Base-by-base conservation (phyloP, 2,888 invertebrate genomes). In the Drosophila hamatofila region DNA sequence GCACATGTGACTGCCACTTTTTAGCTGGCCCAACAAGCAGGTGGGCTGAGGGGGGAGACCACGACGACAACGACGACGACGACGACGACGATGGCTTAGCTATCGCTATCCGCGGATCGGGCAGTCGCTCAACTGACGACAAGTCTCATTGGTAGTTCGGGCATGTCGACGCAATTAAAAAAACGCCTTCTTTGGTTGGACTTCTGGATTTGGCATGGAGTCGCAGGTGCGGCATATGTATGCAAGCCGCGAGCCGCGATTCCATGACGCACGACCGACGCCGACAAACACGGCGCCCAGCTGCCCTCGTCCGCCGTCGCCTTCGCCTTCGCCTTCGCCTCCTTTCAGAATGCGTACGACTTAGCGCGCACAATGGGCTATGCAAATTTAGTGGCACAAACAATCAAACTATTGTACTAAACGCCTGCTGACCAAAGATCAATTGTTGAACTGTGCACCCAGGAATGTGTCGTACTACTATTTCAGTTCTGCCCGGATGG, bases 121-220 rank as follows among this genome's bases (percentile, higher is more conserved):
- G 66, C 84, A 65, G 68, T 67, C 62, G 69, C 80, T 81, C 75
- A 75, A 73, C 68, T 70, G 74, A 79, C 69, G 72, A 75, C 88
- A 72, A 77, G 81, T 80, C 83, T 90, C 82, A 89, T 90, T 91
- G 89, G 80, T 78, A 91, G 90, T 91, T 80, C 75, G 80, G 71
- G 74, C 90, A 91, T 91, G 90, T 91, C 88, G 91, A 75, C 89
- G 91, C 90, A 91, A 91, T 91, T 91, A 91, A 91, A 90, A 89
- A 91, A 89, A 88, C 89, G 91, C 91, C 91, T 91, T 91, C 90
- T 91, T 86, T 78, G 90, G 88, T 71, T 57, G 56, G 76, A 73
- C 73, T 86, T 76, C 83, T 85, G 76, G 79, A 75, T 88, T 81
- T 88, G 89, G 89, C 80, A 78, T 76, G 71, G 81, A 86, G 89